These are phyloP conservation scores for Hipparchia sbordonii DNA, from an alignment of 2,888 invertebrate genomes.

Conservation along the genomic window DNA sequence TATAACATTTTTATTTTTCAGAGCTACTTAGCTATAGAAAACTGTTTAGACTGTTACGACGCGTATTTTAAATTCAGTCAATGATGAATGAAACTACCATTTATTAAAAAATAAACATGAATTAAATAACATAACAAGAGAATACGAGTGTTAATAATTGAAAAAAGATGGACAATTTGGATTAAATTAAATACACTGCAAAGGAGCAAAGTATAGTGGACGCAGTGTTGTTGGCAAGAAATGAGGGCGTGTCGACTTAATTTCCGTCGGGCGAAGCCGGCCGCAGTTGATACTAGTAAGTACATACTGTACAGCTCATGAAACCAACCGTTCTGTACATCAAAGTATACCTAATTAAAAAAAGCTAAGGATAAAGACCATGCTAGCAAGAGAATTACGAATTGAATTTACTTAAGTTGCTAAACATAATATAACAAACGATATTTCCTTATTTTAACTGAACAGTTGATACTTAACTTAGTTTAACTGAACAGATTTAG, in stretches of 20 bases:
- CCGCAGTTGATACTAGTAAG: conserved; percentile 40
- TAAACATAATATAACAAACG: too few relatives aligned
- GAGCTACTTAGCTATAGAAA: too few relatives aligned
- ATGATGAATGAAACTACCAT: neutral
- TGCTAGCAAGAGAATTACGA: too few relatives aligned
- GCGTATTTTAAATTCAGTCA: too few relatives aligned
- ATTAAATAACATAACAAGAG: neutral
- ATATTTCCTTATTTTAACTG: too few relatives aligned
- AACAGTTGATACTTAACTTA: too few relatives aligned
- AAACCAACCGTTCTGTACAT: conserved; percentile 30
- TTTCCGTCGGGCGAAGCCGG: conserved; percentile 55
- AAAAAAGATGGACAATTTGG: conserved; percentile 28
- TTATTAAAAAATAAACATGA: neutral
- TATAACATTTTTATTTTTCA: too few relatives aligned
- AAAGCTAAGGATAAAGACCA: too few relatives aligned
- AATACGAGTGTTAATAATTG: conserved; percentile 19
- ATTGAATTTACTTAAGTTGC: too few relatives aligned
- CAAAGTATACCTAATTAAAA: conserved; percentile 7
- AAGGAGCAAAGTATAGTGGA: conserved; percentile 40
- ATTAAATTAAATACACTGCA: conserved; percentile 36
- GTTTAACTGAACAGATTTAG: too few relatives aligned
- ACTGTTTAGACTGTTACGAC: too few relatives aligned
- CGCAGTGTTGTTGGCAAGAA: conserved; percentile 43
- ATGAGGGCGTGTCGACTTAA: conserved; percentile 62
- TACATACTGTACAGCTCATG: conserved; percentile 22